Conservation (phyloP, 2,888 invertebrate genomes). For the Neuroscelio doddi region DNA sequence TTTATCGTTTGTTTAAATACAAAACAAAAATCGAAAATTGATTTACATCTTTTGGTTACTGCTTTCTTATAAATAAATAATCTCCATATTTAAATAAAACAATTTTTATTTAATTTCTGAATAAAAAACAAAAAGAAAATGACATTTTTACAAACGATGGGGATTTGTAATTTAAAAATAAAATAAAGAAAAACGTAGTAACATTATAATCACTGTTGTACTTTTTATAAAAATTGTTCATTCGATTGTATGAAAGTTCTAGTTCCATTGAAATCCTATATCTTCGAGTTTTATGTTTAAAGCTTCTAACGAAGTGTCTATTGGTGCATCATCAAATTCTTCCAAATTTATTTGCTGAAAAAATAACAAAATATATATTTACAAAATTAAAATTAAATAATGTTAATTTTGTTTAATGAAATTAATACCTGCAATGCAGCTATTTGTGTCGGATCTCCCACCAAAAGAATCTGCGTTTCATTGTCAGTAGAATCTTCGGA, state of each 20-base stretch:
- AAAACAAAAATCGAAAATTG: background rate
- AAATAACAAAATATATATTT: background rate
- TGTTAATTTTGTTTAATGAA: background rate
- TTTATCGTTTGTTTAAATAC: constrained; percentile 1
- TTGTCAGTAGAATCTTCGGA: constrained; percentile 55
- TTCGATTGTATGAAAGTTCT: background rate
- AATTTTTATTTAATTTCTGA: no score
- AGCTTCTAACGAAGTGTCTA: constrained; percentile 64
- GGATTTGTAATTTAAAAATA: background rate
- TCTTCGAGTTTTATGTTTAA: constrained; percentile 66
- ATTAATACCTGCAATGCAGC: constrained; percentile 60
- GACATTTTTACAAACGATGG: background rate
- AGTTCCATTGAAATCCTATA: constrained; percentile 65
- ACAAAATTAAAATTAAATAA: background rate
- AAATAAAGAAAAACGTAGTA: background rate
- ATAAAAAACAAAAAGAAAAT: background rate
- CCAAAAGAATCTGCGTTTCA: constrained; percentile 65
- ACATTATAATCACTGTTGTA: no score
- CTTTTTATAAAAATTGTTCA: background rate
- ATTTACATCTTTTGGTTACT: background rate
- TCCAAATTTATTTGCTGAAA: constrained; percentile 61
- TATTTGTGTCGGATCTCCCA: constrained; percentile 64
- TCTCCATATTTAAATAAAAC: no score
- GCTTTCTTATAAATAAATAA: background rate
- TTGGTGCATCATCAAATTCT: constrained; percentile 58